Evolutionary conservation across 53 echinoderm and acorn worm species (phyloP).

Genomic region (Crossaster papposus): DNA sequence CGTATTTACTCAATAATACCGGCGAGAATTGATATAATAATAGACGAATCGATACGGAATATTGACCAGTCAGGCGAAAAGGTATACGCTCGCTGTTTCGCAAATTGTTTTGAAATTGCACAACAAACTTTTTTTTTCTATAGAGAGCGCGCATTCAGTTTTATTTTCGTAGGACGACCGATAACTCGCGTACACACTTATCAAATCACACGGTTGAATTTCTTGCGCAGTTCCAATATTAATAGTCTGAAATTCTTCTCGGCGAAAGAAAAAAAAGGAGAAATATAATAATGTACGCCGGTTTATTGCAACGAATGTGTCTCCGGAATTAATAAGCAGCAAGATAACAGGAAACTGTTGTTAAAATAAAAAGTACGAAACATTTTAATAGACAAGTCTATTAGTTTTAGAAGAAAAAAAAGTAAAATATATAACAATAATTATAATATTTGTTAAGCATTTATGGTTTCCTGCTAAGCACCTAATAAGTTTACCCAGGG

Average conservation of each 20-base stretch:
- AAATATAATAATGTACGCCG: neutral
- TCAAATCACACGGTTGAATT: neutral
- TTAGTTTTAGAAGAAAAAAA: too few relatives aligned
- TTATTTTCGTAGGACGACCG: neutral
- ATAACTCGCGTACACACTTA: neutral
- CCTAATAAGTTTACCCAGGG: too few relatives aligned
- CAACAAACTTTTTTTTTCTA: neutral
- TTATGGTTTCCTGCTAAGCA: too few relatives aligned
- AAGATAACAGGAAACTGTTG: too few relatives aligned
- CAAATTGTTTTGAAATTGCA: too few relatives aligned
- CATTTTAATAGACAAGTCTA: too few relatives aligned
- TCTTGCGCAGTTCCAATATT: neutral
- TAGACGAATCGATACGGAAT: constrained; percentile 5
- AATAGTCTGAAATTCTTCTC: neutral
- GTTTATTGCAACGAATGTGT: neutral
- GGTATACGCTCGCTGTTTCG: neutral
- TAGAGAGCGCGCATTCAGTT: neutral
- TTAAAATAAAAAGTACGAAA: too few relatives aligned
- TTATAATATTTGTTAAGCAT: too few relatives aligned
- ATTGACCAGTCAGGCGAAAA: neutral
- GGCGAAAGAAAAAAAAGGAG: neutral
- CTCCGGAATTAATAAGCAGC: neutral
- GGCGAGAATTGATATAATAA: neutral
- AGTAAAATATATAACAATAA: too few relatives aligned
- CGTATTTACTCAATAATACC: neutral